Conservation (phyloP, 2,888 invertebrate genomes). For the Polietes domitor region DNA sequence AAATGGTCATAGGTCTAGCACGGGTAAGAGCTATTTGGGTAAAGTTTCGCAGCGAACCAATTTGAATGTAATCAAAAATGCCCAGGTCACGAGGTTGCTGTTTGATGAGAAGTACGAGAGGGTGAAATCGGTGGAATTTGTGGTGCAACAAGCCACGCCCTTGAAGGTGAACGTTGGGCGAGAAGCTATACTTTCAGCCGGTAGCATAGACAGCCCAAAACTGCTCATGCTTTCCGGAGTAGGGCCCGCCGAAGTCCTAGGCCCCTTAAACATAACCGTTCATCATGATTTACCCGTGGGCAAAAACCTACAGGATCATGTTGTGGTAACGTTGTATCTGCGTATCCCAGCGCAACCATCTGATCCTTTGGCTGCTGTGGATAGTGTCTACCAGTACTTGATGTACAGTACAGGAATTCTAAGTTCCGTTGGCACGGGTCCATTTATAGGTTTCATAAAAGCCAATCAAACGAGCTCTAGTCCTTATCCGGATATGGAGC, state of each 20-base stretch:
- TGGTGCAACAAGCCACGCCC: conserved; percentile 80
- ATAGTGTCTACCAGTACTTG: conserved; percentile 80
- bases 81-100: conserved; percentile 83
- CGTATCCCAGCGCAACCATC: conserved; percentile 77
- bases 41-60: conserved; percentile 82
- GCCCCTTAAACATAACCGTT: conserved; percentile 70
- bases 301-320: conserved; percentile 90
- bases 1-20: conserved; percentile 87
- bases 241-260: conserved; percentile 73
- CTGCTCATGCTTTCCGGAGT: conserved; percentile 78
- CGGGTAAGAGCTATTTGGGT: conserved; percentile 87
- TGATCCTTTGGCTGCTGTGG: conserved; percentile 73
- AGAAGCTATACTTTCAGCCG: conserved; percentile 78
- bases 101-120: conserved; percentile 80
- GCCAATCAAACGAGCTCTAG: conserved; percentile 80
- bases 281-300: conserved; percentile 82
- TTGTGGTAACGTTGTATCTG: conserved; percentile 81
- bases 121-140: conserved; percentile 81
- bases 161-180: conserved; percentile 70
- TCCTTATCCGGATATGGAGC: conserved; percentile 83
- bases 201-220: conserved; percentile 77
- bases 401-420: conserved; percentile 82
- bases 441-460: conserved; percentile 83
- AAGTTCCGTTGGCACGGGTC: conserved; percentile 76
- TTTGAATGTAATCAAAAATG: conserved; percentile 83